Conservation (phyloP, 2,888 invertebrate genomes). For the Pristionchus japonicus region DNA sequence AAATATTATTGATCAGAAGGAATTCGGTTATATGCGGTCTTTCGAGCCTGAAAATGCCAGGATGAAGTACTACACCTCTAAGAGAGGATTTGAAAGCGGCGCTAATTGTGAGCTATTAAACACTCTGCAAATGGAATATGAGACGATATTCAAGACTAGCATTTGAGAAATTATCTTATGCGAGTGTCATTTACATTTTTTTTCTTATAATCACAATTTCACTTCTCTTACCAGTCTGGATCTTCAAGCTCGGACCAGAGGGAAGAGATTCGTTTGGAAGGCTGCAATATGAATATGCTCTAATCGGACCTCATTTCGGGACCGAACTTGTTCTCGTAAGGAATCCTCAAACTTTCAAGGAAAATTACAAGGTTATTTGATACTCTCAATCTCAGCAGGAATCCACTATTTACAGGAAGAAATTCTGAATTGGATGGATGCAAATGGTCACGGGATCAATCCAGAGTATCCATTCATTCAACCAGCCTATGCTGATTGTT, state of each 20-base stretch:
- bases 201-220: too few relatives aligned
- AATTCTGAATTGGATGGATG: neutral
- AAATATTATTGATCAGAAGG: too few relatives aligned
- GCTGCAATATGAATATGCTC: slow-evolving; percentile 75
- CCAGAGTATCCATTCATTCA: neutral
- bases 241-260: slow-evolving; percentile 75
- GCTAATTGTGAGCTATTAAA: too few relatives aligned
- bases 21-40: neutral
- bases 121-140: too few relatives aligned
- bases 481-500: neutral
- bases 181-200: too few relatives aligned
- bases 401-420: neutral
- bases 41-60: neutral
- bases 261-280: slow-evolving; percentile 75
- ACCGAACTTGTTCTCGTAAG: slow-evolving; percentile 75
- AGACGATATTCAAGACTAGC: too few relatives aligned
- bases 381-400: neutral
- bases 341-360: slow-evolving; percentile 74
- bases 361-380: slow-evolving; percentile 61
- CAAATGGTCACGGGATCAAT: neutral
- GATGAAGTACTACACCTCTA: neutral
- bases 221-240: slow-evolving; percentile 71
- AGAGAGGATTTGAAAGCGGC: neutral
- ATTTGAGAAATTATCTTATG: too few relatives aligned
- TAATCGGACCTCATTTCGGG: slow-evolving; percentile 74